These are phyloP conservation scores for Drosophila parabipectinata DNA, from an alignment of 1,140 invertebrate genomes.

Conservation along the genomic window DNA sequence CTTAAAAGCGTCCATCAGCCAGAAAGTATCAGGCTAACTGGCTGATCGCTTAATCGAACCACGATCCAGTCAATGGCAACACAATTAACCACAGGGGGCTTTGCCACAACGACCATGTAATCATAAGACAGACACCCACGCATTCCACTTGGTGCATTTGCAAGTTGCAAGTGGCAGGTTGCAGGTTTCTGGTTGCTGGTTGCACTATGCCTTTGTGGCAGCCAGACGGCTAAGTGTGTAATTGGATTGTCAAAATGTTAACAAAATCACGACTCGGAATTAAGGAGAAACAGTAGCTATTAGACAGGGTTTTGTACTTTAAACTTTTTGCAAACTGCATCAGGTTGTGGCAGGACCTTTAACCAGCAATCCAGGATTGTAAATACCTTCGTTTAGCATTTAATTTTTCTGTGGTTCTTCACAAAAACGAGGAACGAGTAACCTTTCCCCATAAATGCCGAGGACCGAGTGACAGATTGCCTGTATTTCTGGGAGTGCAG, in stretches of 20 bases:
- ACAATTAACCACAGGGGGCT: conserved; percentile 64
- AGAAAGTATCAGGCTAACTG: background rate
- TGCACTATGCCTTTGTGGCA: conserved; percentile 17
- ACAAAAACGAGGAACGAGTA: background rate
- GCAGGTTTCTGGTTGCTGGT: conserved; percentile 1
- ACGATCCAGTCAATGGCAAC: conserved; percentile 35
- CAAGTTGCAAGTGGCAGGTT: conserved; percentile 11
- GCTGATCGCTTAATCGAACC: conserved; percentile 58
- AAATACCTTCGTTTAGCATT: conserved; percentile 71
- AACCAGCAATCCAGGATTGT: conserved; percentile 32
- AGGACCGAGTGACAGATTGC: conserved; percentile 48
- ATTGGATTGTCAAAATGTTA: conserved; percentile 57
- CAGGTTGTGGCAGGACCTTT: background rate
- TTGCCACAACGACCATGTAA: conserved; percentile 31
- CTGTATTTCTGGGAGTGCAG: conserved; percentile 33
- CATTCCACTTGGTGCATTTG: conserved; percentile 15
- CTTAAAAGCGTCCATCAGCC: conserved; percentile 38
- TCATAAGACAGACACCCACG: conserved; percentile 31
- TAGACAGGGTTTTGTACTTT: background rate
- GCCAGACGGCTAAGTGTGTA: conserved; percentile 25
- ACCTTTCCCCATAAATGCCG: conserved; percentile 36
- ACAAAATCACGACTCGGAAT: conserved; percentile 46
- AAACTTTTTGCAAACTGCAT: background rate
- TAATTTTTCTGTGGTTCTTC: conserved; percentile 57
- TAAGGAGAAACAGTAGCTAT: conserved; percentile 31